Evolutionary conservation across 2,797 vertebrate species (phyloP).

Genomic region (Mus spretus): DNA sequence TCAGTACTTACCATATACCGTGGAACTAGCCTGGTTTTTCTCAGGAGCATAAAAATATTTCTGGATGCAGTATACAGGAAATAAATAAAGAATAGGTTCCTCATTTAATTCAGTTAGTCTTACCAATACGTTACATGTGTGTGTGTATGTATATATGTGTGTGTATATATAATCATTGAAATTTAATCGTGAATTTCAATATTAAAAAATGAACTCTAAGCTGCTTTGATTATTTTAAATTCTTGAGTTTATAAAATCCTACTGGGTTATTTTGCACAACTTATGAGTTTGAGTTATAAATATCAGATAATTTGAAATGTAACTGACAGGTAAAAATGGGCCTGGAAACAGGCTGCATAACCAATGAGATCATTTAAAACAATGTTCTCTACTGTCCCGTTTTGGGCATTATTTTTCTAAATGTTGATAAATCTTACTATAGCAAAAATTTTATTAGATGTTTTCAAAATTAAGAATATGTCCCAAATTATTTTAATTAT

Average conservation of each 20-base stretch:
- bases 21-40: background rate
- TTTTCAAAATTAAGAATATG: slow-evolving; percentile 15
- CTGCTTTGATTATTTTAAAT: slow-evolving; percentile 2
- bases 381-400: background rate
- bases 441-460: slow-evolving; percentile 52
- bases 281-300: slow-evolving; percentile 40
- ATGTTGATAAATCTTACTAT: background rate
- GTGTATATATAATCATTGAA: background rate
- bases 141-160: background rate
- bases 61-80: background rate
- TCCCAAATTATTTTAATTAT: slow-evolving; percentile 55
- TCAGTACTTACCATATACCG: background rate
- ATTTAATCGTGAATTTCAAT: slow-evolving; percentile 37
- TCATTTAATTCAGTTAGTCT: slow-evolving; percentile 9
- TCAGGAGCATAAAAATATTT: background rate
- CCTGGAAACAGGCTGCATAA: background rate
- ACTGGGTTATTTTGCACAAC: background rate
- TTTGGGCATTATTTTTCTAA: background rate
- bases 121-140: background rate
- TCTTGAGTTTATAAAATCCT: slow-evolving; percentile 16
- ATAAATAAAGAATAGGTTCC: background rate
- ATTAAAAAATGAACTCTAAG: slow-evolving; percentile 62
- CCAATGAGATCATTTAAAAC: slow-evolving; percentile 52
- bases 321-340: too few relatives aligned
- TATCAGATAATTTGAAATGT: background rate